phyloP scores from a whole-genome alignment of 2,888 invertebrate species.

The Drosophila niveifrons region DNA sequence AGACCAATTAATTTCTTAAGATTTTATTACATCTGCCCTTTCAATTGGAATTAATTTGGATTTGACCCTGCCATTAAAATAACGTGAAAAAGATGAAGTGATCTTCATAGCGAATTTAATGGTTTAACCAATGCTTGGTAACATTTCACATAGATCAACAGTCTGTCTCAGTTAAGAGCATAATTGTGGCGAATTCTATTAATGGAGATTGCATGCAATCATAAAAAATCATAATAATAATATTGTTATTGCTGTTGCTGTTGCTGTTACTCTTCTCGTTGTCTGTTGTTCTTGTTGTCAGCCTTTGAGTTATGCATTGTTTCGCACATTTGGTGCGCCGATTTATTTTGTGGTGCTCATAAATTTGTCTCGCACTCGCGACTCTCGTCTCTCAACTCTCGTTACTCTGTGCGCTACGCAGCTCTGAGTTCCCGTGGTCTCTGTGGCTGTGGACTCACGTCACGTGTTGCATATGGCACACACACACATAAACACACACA shows the following conservation, averaged over 20 bases:
- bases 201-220: constrained; percentile 57
- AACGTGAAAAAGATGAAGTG: constrained; percentile 24
- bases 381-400: constrained; percentile 22
- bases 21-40: not conserved
- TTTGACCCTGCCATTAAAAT: not conserved
- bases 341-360: constrained; percentile 74
- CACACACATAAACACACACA: constrained; percentile 1
- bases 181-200: constrained; percentile 63
- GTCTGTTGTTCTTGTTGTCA: constrained; percentile 24
- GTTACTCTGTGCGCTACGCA: constrained; percentile 7
- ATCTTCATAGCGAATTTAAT: not conserved
- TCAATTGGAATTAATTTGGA: not conserved
- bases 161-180: constrained; percentile 8
- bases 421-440: constrained; percentile 33
- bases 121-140: constrained; percentile 19
- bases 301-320: constrained; percentile 75
- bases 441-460: constrained; percentile 65
- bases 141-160: constrained; percentile 23
- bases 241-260: constrained; percentile 48
- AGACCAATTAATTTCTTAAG: too few species aligned
- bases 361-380: constrained; percentile 54
- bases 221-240: constrained; percentile 45
- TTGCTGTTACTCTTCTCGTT: constrained; percentile 29
- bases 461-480: constrained; percentile 72
- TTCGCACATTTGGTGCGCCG: constrained; percentile 76